Base-by-base conservation (phyloP, 1,140 invertebrate genomes). In the Meloidogyne exigua region DNA sequence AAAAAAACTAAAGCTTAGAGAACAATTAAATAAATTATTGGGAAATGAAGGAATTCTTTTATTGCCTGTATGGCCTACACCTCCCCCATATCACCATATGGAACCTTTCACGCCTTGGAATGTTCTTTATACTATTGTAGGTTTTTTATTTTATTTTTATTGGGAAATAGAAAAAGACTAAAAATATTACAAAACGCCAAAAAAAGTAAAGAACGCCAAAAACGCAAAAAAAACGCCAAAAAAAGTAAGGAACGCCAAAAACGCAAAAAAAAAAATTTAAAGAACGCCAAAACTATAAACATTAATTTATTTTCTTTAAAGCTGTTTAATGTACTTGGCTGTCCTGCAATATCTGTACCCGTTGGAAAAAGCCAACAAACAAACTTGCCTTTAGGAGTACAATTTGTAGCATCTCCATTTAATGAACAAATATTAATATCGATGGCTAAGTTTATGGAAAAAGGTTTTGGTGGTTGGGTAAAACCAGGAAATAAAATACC, bases 401-500 rank as follows among this genome's bases (percentile, higher is more conserved):
- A 91, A 89, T 91, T 95, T 21, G 62, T 81, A 36, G 68, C 36
- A 15, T 57, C 66, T 11, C 62, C 66, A 15, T 11, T 65, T 28
- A 73, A 67, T 42, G 80, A 81, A 25, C 32, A 65, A 23, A 67
- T 81, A 21, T 64, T 81, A 44, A 94, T 75, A 26, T 39, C 36
- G 15, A 64, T 74, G 25, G 74, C 57, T 18, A 64, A 90, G 80
- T 92, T 94, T 83, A 88, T 98, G 12, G 93, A 94, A 83, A 90
- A 90, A 68, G 88, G 88, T 0, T 94, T 96, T 88, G 93, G 93
- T 13, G 94, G 94, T 4, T 96, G 92, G 92, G 39, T 57, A 28
- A 32, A 65, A 5, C 77, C 77, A 11, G 72, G 72, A 3, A 15
- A 73, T 42, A 36, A 57, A n/a, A 21, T 64, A 32, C 28, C 71